Evolutionary conservation across 2,888 invertebrate species (phyloP), one percentile per base, ranked within the genome.

Genomic region (Orthonevra nobilis): DNA sequence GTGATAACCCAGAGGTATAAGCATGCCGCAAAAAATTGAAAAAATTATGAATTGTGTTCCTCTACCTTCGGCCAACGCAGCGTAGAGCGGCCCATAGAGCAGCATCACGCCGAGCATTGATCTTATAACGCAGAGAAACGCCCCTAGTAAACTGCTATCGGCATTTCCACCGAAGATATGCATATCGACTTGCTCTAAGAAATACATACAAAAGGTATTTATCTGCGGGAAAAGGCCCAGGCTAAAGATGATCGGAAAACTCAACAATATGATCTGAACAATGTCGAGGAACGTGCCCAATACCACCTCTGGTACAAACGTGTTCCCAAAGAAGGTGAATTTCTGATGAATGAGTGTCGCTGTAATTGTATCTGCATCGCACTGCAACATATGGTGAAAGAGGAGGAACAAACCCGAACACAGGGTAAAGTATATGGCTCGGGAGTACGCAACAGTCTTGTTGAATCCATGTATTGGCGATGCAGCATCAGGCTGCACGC

Each of bases 381-480:
- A 83, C 4, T 82, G 72, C 30, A 84, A 84, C 66, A 86, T 68
- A 7, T 83, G 84, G 54, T 85, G 86, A 85, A 83, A 87, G 0
- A 89, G 85, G 68, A 91, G 89, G 52, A 92, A 83, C 79, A 92
- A 85, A 0, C 90, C 90, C 4, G 94, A 92, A 84, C 95, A 95
- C 34, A 97, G 85, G 84, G 96, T 96, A 86, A 97, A 99, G 89
- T 98, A 99, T 10, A 97, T 94, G 3, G 98, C 96, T 77, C 97
- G 92, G 15, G 97, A 97, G 87, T 97, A 98, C 28, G 97, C 95
- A 30, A 98, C 97, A 84, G 97, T 93, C 84, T 96, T 93, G 88
- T 99, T 99, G 86, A 97, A 98, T 7, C 98, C 98, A 88, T 99
- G 99, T 32, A 98, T 97, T 0, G 99, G 99, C 1, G 99, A 99